Base-by-base conservation (phyloP, 1,140 invertebrate species). In the Macrobrachium rosenbergii region DNA sequence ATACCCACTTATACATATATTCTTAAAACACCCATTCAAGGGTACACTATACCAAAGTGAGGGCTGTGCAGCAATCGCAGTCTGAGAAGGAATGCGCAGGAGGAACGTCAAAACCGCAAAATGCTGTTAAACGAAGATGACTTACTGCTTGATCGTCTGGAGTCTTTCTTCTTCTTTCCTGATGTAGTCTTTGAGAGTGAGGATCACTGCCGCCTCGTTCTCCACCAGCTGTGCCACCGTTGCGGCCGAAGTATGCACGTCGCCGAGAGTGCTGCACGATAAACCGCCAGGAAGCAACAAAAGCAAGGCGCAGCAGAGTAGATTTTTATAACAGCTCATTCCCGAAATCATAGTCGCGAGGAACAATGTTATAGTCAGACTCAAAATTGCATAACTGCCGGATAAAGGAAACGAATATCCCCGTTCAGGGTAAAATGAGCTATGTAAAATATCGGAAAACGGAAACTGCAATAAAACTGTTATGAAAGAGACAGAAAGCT, bases 191-290 rank as follows among this genome's bases (percentile, higher is more conserved):
- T 81, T 52, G 7, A 87, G 84, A 60, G 69, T 60, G 69, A 5
- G 16, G 64, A 82, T 73, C 14, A 87, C 69, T 17, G 43, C 28
- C 0, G 80, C 62, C 69, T 87, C 84, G 3, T 77, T 79, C 78
- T 81, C 77, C 78, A 87, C 84, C 59, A 87, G 59, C 52, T 64
- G 64, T 5, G 84, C 84, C 58, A 87, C 84, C 19, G 79, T 81
- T 3, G 78, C 84, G 17, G 59, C 84, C 14, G 84, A 81, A 14
- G 84, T 87, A 69, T 87, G 84, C 37, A 87, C 84, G 37, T 87
- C 84, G 0, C 84, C 84, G 3, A 87, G 69, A 23, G 43, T 37
- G 45, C 45, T 37, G 63, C 77, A 45, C 16, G 58, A 43, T 37
- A 8, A 52, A 16, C 64, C 69, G n/a, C 37, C 28, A 21, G 43